These are phyloP conservation scores for Spilogale gracilis DNA, from an alignment of 2,113 vertebrate genomes.

Conservation along the genomic window DNA sequence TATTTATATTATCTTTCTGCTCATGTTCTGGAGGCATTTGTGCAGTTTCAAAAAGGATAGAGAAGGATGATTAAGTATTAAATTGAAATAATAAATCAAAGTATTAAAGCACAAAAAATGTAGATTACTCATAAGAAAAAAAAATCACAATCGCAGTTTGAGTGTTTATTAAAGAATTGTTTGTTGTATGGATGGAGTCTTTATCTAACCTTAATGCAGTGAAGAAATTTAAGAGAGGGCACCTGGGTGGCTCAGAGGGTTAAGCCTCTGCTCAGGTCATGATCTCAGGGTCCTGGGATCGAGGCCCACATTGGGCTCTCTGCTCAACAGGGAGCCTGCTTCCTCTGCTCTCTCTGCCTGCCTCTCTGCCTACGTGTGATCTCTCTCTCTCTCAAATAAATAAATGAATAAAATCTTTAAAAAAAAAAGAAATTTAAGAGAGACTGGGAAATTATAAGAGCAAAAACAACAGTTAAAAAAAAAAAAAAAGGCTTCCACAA, in stretches of 20 bases:
- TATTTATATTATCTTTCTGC: neutral
- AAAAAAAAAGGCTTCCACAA: neutral
- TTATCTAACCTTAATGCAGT: neutral
- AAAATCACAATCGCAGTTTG: neutral
- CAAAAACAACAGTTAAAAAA: neutral
- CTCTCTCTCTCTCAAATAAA: too few species aligned
- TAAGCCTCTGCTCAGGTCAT: too few species aligned
- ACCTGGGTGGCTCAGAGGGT: too few species aligned
- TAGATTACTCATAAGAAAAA: neutral
- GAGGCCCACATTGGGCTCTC: too few species aligned
- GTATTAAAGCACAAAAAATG: neutral
- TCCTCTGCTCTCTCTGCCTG: too few species aligned
- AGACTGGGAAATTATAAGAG: neutral
- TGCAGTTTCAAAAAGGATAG: neutral
- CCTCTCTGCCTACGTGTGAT: too few species aligned
- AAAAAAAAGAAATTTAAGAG: neutral
- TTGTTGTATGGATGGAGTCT: neutral
- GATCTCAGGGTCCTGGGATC: too few species aligned
- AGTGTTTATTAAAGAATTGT: neutral
- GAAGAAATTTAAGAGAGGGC: neutral
- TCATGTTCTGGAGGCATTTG: neutral
- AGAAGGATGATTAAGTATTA: neutral
- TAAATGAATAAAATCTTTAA: too few species aligned
- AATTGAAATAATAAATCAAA: slow-evolving; percentile 21
- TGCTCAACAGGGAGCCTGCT: too few species aligned